These are phyloP conservation scores for Epizoanthus scotinus DNA, from an alignment of 92 coral and sea anemone species.

Conservation along the genomic window DNA sequence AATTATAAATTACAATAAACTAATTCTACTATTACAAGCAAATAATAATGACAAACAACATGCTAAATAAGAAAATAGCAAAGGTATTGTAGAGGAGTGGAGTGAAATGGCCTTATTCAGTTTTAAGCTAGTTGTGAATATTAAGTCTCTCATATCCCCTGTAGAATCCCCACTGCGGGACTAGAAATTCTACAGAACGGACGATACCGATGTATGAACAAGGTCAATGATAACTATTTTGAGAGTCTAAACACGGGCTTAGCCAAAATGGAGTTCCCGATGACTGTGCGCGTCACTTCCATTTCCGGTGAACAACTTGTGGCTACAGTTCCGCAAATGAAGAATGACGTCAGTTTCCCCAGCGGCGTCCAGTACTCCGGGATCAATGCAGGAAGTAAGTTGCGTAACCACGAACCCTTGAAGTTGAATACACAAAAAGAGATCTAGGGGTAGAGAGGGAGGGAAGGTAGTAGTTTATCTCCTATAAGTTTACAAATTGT, in stretches of 20 bases:
- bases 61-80: too few species aligned
- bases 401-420: too few species aligned
- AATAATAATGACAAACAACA: too few species aligned
- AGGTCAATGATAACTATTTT: constrained; percentile 71
- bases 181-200: constrained; percentile 66
- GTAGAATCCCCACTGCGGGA: constrained; percentile 87
- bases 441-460: too few species aligned
- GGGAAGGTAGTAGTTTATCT: too few species aligned
- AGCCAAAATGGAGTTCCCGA: constrained; percentile 61
- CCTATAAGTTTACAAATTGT: too few species aligned
- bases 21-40: too few species aligned
- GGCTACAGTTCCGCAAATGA: constrained; percentile 59
- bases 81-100: too few species aligned
- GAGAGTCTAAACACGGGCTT: constrained; percentile 61
- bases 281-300: constrained; percentile 78
- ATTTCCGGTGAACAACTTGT: constrained; percentile 72
- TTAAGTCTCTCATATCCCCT: neutral
- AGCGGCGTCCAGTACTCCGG: constrained; percentile 69
- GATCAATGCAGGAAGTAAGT: constrained; percentile 57
- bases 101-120: too few species aligned
- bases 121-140: too few species aligned
- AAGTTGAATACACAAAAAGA: too few species aligned
- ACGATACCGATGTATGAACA: constrained; percentile 69
- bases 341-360: constrained; percentile 65
- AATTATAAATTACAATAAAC: too few species aligned